Base-by-base conservation (phyloP, 30 jellyfish, hydroid and myxozoan species). In the Hydractinia symbiolongicarpus region DNA sequence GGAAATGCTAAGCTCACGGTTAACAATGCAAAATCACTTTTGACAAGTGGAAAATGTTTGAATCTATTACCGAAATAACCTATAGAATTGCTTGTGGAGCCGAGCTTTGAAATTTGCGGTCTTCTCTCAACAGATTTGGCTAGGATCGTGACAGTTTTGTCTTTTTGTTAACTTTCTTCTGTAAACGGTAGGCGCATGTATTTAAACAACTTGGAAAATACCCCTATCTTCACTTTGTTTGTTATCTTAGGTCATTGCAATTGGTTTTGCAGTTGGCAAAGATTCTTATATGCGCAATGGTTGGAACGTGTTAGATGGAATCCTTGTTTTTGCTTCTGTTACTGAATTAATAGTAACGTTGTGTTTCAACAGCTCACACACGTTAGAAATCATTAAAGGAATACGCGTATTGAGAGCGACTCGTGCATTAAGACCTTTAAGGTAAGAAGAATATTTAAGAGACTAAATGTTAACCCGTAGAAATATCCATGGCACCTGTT, bases 361-460 rank as follows among this genome's bases (percentile, higher is more conserved):
- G 30, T 71, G 15, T 1, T 60, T 54, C 60, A 30, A n/a, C 5
- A 69, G 79, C 4, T 50, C 83, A 20, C 70, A 66, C 15, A 76
- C 61, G 50, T 66, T 93, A 6, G 95, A 90, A 40, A 79, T 86
- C 60, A 56, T 90, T 82, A 90, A 86, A 21, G 95, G 90, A 17
- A 57, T 90, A 55, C 54, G 97, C 16, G 97, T 90, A 5, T 68
- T 90, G 51, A 55, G 97, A 81, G 97, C 97, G 30, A 71, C 86
- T 53, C 84, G 97, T 15, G 81, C 97, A 7, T 86, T 90, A 40
- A 85, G 97, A n/a, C 97, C 97, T 7, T 72, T 90, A 75, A 80
- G 97, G 97, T 90, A 76, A 16, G 88, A 9, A 0, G 13, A n/a
- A 64, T 13, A 64, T 64, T 64, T 0, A 6, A 30, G 44, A 30